Conservation (phyloP, 2,113 vertebrate species). For the Gopherus flavomarginatus region DNA sequence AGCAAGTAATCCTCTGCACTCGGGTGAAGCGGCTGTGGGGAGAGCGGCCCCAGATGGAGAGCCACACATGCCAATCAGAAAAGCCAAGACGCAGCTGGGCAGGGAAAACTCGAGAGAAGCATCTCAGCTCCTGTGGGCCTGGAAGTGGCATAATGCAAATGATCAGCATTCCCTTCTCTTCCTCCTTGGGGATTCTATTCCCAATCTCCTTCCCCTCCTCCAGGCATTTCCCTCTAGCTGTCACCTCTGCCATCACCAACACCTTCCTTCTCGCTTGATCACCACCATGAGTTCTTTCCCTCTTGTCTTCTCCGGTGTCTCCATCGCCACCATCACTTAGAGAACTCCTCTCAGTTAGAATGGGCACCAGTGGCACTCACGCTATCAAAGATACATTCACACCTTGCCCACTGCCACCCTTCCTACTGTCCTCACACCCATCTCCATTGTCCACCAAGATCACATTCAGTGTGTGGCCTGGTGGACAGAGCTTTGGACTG, state of each 20-base stretch:
- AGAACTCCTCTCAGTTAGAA: background rate
- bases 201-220: no score
- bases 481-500: background rate
- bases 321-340: background rate
- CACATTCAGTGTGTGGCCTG: background rate
- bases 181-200: background rate
- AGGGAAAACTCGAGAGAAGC: constrained; percentile 75
- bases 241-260: background rate
- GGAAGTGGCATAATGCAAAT: background rate
- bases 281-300: background rate
- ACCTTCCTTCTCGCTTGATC: background rate
- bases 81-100: constrained; percentile 81
- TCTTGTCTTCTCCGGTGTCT: background rate
- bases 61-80: constrained; percentile 83
- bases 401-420: background rate
- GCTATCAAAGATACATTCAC: no score
- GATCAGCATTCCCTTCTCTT: background rate
- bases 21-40: constrained; percentile 80
- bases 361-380: background rate
- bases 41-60: constrained; percentile 82
- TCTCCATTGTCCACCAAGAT: background rate
- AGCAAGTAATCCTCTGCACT: constrained; percentile 81
- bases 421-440: background rate
- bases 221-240: no score
- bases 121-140: constrained; percentile 82